Evolutionary conservation across 2,888 invertebrate species (phyloP), one percentile per base, ranked within the genome.

Genomic region (Pilophorus perplexus): DNA sequence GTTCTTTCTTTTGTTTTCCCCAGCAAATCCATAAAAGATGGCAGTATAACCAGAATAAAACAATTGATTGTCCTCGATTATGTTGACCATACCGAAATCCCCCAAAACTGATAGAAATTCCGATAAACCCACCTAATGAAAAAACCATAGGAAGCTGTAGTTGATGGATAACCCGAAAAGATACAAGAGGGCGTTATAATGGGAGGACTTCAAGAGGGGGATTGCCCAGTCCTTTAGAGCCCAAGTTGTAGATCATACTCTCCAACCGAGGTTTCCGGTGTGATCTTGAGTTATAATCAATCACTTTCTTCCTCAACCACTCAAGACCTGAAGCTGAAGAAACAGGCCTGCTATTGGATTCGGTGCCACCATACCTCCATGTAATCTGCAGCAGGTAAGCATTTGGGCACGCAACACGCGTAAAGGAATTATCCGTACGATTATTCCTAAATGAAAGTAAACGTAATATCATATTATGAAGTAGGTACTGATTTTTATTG

Each of bases 111-210:
- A 54, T 66, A 57, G 55, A 66, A 66, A 66, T 66, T 66, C 65
- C 65, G 57, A 55, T 66, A 66, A 55, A 20, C 22, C 42, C 44
- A 66, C 38, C 65, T 66, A 66, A 66, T 66, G 65, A 66, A 66
- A 66, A 57, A 66, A 66, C 65, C 65, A 66, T 66, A 57, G 65
- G 57, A 44, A 18, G n/a, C 20, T 25, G 12, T n/a, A 50, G 46
- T 28, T 66, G 65, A 66, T 55, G 65, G 65, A 66, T 66, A 55
- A 44, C 28, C n/a, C 25, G 46, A 27, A 60, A 44, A 23, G 38
- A 60, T 42, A 23, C 42, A 16, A 18, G 57, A 37, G 37, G 60
- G 60, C 40, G 50, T 64, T 50, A 52, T 64, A 46, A 46, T 46
- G 46, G n/a, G n/a, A n/a, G n/a, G n/a, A n/a, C 23, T 25, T 2